Evolutionary conservation across 2,797 vertebrate genomes (phyloP), one percentile per base, ranked within the genome.

Genomic region (Myiotriccus ornatus): DNA sequence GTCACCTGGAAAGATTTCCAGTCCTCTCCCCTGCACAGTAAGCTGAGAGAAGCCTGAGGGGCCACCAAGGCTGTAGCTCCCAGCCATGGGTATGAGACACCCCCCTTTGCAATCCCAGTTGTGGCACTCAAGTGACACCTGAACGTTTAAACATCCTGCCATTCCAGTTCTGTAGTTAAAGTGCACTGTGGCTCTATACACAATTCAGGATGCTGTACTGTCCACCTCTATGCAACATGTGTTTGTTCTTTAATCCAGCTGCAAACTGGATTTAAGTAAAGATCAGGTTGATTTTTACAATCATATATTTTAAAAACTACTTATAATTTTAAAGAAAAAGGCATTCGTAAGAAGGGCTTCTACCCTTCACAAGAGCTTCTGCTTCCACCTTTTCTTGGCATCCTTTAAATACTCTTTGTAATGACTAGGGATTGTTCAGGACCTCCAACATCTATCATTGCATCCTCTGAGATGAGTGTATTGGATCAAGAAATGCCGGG

Each of bases 251-350:
- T 47, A 30, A 87, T 46, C 28, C 32, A 59, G 43, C 2, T 14
- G 18, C 18, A 93, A 95, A 79, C 20, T 30, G 37, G 39, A 53
- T 70, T 13, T 2, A 49, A 62, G 24, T 28, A 34, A 88, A 89
- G 79, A 65, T 60, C 2, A 8, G 4, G 16, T 27, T 76, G 28
- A 17, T 34, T 3, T 16, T 70, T 68, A 39, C 3, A 65, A 11
- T 18, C 9, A 3, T 3, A 8, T 24, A 10, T 15, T 63, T 91
- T 52, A 4, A 44, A 81, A 70, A n/a, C 0, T 0, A 47, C 12
- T 68, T 69, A 15, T 44, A 44, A 62, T 60, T 71, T 65, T 56
- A 32, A 88, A 74, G 68, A 18, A 65, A 86, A 74, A n/a, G 3
- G 0, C 6, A 16, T 56, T 63, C 1, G 44, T 24, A 41, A 39